Base-by-base conservation (phyloP, 1,140 invertebrate genomes). In the Lethrus apterus region DNA sequence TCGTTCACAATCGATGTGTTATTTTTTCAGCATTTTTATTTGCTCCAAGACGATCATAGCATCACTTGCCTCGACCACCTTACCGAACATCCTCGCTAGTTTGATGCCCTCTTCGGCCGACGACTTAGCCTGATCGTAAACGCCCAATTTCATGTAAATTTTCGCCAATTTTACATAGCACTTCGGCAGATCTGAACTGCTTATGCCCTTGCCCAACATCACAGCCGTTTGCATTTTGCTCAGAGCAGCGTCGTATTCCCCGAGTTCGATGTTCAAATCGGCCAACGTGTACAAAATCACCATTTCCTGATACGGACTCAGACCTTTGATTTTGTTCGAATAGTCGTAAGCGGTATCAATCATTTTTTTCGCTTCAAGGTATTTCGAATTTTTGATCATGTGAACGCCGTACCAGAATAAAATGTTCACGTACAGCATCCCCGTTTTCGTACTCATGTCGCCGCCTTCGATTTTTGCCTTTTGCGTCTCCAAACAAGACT, bases 341-440 rank as follows among this genome's bases (percentile, higher is more conserved):
- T 62, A 64, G 18, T 59, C 54, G 34, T 64, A 64, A 5, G 62
- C 62, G 10, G 49, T 53, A 33, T 60, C 55, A 11, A 66, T 49
- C 9, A 62, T 38, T 30, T 56, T 35, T 46, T 62, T 64, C 0
- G 63, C 63, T 9, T 45, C 51, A 4, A 18, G 9, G 26, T 56
- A 62, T 10, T 62, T 44, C n/a, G 47, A 36, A 36, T 53, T 58
- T 36, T 52, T 50, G 20, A 63, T 58, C 51, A 62, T 62, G 40
- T 65, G 60, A 10, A 64, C 50, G 5, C 60, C 63, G 34, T 64
- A 67, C 60, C 63, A 67, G 35, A 65, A 67, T 15, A 65, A 40
- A 15, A 58, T 46, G 48, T 62, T 65, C 0, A 67, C 52, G 40
- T 63, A 67, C 1, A 67, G 46, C 53, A 62, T 55, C 3, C 61